A percentile compares a stretch with the other conserved stretches of the same genome.
phyloP scores from a whole-genome alignment of 2,113 vertebrate genomes.

The Furnarius figulus region DNA sequence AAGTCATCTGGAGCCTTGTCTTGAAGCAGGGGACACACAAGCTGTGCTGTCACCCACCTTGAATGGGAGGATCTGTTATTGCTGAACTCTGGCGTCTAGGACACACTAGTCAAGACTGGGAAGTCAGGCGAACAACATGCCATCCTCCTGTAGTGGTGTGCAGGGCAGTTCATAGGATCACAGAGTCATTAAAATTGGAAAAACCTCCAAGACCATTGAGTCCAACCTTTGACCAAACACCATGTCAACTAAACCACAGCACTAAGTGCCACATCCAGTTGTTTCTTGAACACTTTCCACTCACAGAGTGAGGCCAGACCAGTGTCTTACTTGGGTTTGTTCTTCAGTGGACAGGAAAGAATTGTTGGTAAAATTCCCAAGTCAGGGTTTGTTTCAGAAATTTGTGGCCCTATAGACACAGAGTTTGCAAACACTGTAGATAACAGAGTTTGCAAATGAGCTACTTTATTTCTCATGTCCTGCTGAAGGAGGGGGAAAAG shows the following conservation, averaged over 20 bases:
- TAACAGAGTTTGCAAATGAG: not conserved
- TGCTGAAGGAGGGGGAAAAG: not conserved
- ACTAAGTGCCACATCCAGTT: not conserved
- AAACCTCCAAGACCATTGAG: not conserved
- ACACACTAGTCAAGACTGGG: not conserved
- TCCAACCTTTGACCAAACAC: not conserved
- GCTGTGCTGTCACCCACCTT: not conserved
- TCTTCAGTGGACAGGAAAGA: not conserved
- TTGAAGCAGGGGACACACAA: not conserved
- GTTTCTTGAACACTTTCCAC: not conserved
- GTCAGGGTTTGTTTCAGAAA: not conserved
- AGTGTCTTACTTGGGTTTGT: not conserved
- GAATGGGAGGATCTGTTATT: not conserved
- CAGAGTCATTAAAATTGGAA: not conserved
- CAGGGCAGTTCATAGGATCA: not conserved
- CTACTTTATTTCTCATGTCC: not conserved
- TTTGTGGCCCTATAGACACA: not conserved
- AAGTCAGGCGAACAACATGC: not conserved
- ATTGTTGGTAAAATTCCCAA: not conserved
- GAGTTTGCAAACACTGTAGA: not conserved
- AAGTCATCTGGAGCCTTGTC: not conserved
- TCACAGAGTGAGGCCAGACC: fast-evolving
- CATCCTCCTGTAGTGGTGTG: not conserved
- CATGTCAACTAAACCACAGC: not conserved
- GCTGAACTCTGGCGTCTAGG: not conserved